phyloP scores from a whole-genome alignment of 37 sponge, comb jelly and placozoan species.

The Crambe crambe region DNA sequence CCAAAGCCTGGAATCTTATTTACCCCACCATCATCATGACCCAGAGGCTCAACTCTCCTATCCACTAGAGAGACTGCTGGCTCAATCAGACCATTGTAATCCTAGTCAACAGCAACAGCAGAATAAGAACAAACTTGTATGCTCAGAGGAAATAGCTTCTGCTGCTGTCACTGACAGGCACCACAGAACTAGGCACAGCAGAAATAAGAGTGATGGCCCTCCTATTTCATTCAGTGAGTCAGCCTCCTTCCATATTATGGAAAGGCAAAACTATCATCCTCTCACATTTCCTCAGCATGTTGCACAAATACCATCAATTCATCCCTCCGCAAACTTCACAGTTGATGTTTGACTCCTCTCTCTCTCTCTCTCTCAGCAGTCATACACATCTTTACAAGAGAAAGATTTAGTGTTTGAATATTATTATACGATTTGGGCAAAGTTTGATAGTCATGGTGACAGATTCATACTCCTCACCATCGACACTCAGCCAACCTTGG shows the following conservation, averaged over 20 bases:
- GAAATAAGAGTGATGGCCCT: neutral
- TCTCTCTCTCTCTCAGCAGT: neutral
- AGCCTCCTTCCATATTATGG: neutral
- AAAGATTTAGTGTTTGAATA: conserved; percentile 3
- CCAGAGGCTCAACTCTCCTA: conserved; percentile 14
- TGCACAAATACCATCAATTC: too few relatives aligned
- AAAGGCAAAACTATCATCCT: too few relatives aligned
- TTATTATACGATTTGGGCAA: conserved; percentile 24
- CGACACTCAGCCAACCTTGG: conserved; percentile 58
- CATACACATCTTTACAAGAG: neutral
- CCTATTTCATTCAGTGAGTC: neutral
- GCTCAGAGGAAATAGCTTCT: neutral
- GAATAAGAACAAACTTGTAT: too few relatives aligned
- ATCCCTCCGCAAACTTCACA: neutral
- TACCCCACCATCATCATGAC: too few relatives aligned
- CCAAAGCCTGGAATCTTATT: neutral
- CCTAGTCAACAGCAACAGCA: neutral
- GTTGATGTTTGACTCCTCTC: neutral
- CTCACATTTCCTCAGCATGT: too few relatives aligned
- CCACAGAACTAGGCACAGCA: neutral
- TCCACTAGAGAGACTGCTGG: conserved; percentile 19
- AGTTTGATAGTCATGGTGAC: conserved; percentile 43
- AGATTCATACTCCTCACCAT: conserved; percentile 74
- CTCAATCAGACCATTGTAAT: neutral
- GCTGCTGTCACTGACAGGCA: neutral